Base-by-base conservation (phyloP, 2,888 invertebrate genomes). In the Cyrtodaria siliqua region DNA sequence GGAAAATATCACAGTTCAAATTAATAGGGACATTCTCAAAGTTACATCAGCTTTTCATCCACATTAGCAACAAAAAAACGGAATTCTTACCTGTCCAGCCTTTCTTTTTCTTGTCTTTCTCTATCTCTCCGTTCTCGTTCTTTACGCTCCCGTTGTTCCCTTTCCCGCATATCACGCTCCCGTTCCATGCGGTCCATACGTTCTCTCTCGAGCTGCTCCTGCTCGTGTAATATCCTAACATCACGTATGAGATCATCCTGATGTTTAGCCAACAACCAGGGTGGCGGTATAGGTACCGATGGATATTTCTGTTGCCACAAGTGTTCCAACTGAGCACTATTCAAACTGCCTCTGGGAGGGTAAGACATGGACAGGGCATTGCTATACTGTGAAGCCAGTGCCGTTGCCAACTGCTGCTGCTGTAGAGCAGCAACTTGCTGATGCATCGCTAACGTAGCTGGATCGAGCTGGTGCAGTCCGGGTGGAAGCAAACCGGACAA, bases 131-230 rank as follows among this genome's bases (percentile, higher is more conserved):
- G 66, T 53, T 86, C 87, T 67, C 86, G 74, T 64, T 80, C 79
- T 23, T 78, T 64, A 23, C 80, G 55, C 26, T 84, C 81, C 14
- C 82, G 61, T 27, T 66, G 69, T 38, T 70, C 64, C 47, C 71
- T 69, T 47, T 85, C 82, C 75, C 87, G 93, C 92, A 89, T 92
- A 23, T 78, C 63, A 20, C 86, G 86, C 24, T 86, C 85, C 26
- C 82, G 82, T 38, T 89, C 88, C 20, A 86, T 64, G 14, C 88
- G 66, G n/a, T 89, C 89, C 27, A 82, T 68, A 29, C 89, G 94
- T 82, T 95, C 95, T 76, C 95, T 94, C 89, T 94, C 93, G 55
- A 92, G 84, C 79, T 95, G 94, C 72, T 93, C 92, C 44, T 89
- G 83, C 64, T 88, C 89, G 26, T 82, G 78, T 83, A 91, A 87